Percentiles rank a stretch among this genome's conserved stretches.
These are phyloP conservation scores for Danio albolineatus DNA, from an alignment of 2,797 vertebrate species.

Conservation along the genomic window DNA sequence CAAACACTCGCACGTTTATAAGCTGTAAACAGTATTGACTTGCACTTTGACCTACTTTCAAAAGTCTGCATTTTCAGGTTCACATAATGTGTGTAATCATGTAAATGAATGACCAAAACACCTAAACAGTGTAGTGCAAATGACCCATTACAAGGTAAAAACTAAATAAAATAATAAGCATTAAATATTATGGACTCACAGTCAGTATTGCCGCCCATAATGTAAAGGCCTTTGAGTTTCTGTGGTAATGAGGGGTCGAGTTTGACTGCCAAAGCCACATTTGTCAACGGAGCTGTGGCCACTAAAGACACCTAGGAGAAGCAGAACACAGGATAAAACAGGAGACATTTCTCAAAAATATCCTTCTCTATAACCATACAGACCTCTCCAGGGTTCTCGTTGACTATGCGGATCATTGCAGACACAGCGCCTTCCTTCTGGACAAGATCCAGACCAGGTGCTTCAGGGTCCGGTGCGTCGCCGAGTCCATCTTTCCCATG, in stretches of 20 bases:
- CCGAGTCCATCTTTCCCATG: conserved; percentile 81
- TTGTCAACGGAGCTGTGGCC: conserved; percentile 82
- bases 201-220: conserved; percentile 84
- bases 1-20: too few relatives aligned
- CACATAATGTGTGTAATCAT: too few relatives aligned
- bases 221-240: conserved; percentile 78
- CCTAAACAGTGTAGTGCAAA: too few relatives aligned
- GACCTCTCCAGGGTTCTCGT: conserved; percentile 78
- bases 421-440: conserved; percentile 75
- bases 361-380: not conserved
- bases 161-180: not conserved
- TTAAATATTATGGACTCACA: conserved; percentile 65
- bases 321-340: not conserved
- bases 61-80: too few relatives aligned
- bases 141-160: too few relatives aligned
- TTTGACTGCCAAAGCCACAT: conserved; percentile 81
- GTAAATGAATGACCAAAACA: too few relatives aligned
- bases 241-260: conserved; percentile 78
- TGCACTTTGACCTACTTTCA: too few relatives aligned
- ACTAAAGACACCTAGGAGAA: conserved; percentile 77
- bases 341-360: not conserved
- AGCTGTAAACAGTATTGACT: too few relatives aligned
- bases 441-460: conserved; percentile 73
- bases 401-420: conserved; percentile 79
- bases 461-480: conserved; percentile 74